Conservation (phyloP, 2,888 invertebrate genomes). For the Hedya salicella region DNA sequence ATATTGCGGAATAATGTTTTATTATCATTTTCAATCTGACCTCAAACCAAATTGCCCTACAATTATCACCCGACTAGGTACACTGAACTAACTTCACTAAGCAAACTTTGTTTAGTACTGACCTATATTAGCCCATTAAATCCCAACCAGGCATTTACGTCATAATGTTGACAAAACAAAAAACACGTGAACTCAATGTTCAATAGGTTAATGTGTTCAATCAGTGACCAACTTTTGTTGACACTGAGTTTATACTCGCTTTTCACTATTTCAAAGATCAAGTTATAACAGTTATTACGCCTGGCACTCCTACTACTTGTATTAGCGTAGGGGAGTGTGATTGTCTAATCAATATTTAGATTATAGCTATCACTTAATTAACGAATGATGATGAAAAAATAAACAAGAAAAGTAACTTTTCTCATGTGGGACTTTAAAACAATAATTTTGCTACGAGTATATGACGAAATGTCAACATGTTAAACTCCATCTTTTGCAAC, state of each 20-base stretch:
- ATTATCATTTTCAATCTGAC: too few relatives aligned
- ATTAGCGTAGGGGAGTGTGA: conserved; percentile 11
- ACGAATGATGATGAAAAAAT: too few relatives aligned
- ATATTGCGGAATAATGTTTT: too few relatives aligned
- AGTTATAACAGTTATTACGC: not conserved
- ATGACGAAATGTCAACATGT: not conserved
- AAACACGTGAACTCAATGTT: conserved; percentile 17
- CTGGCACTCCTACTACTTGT: conserved; percentile 13
- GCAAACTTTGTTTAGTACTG: conserved; percentile 13
- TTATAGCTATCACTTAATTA: not conserved
- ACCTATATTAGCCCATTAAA: conserved; percentile 8
- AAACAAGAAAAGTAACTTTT: too few relatives aligned
- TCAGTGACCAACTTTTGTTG: not conserved
- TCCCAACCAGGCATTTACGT: not conserved
- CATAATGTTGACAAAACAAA: conserved; percentile 29
- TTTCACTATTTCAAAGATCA: not conserved
- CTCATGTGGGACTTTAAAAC: not conserved
- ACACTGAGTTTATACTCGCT: not conserved
- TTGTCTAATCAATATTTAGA: conserved; percentile 9
- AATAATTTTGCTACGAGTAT: not conserved
- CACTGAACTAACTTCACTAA: too few relatives aligned
- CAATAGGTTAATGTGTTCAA: conserved; percentile 22
- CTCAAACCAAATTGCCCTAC: too few relatives aligned
- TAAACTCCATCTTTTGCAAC: too few relatives aligned
- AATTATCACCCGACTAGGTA: too few relatives aligned